Conservation (phyloP, 2,888 invertebrate species). For the Cistogaster globosa region DNA sequence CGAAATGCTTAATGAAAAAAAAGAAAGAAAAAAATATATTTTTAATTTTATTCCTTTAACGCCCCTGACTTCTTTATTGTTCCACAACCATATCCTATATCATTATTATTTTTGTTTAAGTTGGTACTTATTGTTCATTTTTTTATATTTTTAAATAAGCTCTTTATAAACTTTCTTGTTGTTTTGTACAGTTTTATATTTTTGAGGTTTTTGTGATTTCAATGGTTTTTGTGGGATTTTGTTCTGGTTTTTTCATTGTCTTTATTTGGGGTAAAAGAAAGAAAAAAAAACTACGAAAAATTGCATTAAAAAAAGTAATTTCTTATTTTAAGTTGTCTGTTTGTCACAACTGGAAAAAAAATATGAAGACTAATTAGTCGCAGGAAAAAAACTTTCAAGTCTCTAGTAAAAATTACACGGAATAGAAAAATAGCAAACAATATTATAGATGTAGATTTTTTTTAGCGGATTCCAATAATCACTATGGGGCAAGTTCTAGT, state of each 20-base stretch:
- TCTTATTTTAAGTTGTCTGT: conserved; percentile 43
- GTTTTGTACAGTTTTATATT: conserved; percentile 18
- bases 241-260: conserved; percentile 16
- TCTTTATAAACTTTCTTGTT: conserved; percentile 58
- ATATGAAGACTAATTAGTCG: conserved; percentile 65
- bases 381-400: conserved; percentile 54
- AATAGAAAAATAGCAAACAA: not conserved
- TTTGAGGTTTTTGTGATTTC: conserved; percentile 58
- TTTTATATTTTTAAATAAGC: conserved; percentile 31
- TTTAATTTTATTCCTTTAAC: conserved; percentile 24
- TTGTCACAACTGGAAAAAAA: conserved; percentile 39
- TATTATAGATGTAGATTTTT: not conserved
- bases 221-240: conserved; percentile 62
- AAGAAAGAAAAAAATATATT: no score
- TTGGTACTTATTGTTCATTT: conserved; percentile 27
- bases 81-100: conserved; percentile 44
- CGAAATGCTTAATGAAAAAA: not conserved
- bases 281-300: conserved; percentile 18
- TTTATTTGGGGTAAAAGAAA: not conserved
- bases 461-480: no score
- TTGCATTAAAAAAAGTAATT: conserved; percentile 52
- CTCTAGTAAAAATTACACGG: conserved; percentile 2
- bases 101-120: conserved; percentile 50
- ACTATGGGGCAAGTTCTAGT: no score
- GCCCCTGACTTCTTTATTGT: not conserved